Percentiles rank a stretch among this genome's conserved stretches.
phyloP scores from a whole-genome alignment of 1,140 invertebrate species.

The Mylabris phalerata region DNA sequence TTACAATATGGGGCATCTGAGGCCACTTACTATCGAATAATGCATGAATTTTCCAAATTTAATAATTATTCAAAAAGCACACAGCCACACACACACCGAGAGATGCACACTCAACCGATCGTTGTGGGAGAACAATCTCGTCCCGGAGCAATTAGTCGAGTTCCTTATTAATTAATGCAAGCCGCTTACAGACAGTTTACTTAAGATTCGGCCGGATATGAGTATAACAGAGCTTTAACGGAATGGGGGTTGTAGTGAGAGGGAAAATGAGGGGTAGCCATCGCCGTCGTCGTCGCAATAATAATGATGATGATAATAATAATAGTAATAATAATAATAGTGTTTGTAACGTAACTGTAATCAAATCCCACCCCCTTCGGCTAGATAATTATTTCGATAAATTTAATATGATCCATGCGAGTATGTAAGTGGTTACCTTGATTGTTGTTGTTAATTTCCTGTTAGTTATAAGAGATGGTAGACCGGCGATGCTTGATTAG shows the following conservation, averaged over 20 bases:
- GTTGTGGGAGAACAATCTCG: constrained; percentile 28
- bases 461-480: constrained; percentile 21
- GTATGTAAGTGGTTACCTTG: constrained; percentile 33
- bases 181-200: constrained; percentile 40
- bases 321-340: constrained; percentile 5
- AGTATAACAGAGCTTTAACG: constrained; percentile 14
- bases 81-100: too few relatives aligned
- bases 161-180: constrained; percentile 43
- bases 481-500: constrained; percentile 19
- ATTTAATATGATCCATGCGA: constrained; percentile 36
- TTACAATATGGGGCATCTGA: too few relatives aligned
- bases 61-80: too few relatives aligned
- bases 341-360: constrained; percentile 11
- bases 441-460: constrained; percentile 38
- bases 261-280: not conserved
- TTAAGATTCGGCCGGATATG: constrained; percentile 39
- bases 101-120: constrained; percentile 19
- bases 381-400: constrained; percentile 38
- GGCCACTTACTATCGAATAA: too few relatives aligned
- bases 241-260: not conserved
- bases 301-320: not conserved
- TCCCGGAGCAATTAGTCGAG: constrained; percentile 41
- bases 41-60: too few relatives aligned
- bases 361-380: constrained; percentile 17
- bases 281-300: too few relatives aligned